These are phyloP conservation scores for Acanthoscelides obtectus DNA, from an alignment of 2,888 invertebrate genomes.

Conservation along the genomic window DNA sequence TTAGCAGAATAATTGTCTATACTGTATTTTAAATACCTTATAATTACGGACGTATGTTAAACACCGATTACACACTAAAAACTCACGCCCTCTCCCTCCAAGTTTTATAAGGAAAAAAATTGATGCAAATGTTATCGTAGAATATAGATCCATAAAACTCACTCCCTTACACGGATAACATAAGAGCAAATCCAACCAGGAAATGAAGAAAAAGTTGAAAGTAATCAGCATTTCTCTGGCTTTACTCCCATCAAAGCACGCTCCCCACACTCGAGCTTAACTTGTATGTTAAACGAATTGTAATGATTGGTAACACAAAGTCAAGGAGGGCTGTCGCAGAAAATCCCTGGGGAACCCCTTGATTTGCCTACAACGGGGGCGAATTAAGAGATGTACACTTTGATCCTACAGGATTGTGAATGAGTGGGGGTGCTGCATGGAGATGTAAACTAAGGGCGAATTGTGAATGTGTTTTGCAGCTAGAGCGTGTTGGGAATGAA, in stretches of 20 bases:
- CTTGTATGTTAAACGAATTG: constrained; percentile 38
- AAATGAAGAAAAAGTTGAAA: not conserved
- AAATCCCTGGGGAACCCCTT: not conserved
- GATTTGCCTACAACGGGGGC: not conserved
- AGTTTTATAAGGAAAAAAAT: no score
- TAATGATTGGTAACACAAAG: constrained; percentile 31
- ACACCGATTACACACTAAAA: no score
- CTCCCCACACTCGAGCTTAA: constrained; percentile 7
- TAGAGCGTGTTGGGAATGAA: not conserved
- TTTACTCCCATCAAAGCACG: not conserved
- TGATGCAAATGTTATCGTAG: no score
- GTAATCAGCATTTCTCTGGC: not conserved
- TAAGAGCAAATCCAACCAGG: not conserved
- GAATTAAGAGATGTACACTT: not conserved
- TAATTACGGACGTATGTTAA: no score
- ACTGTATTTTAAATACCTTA: no score
- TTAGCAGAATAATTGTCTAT: no score
- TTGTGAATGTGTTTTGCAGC: not conserved
- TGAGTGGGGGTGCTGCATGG: not conserved
- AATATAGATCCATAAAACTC: not conserved
- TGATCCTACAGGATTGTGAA: not conserved
- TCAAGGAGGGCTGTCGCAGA: not conserved
- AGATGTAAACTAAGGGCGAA: not conserved
- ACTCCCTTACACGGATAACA: not conserved
- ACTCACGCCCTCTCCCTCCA: no score